Conservation (phyloP, 37 sponge, comb jelly and placozoan genomes). For the Amphimedon queenslandica region DNA sequence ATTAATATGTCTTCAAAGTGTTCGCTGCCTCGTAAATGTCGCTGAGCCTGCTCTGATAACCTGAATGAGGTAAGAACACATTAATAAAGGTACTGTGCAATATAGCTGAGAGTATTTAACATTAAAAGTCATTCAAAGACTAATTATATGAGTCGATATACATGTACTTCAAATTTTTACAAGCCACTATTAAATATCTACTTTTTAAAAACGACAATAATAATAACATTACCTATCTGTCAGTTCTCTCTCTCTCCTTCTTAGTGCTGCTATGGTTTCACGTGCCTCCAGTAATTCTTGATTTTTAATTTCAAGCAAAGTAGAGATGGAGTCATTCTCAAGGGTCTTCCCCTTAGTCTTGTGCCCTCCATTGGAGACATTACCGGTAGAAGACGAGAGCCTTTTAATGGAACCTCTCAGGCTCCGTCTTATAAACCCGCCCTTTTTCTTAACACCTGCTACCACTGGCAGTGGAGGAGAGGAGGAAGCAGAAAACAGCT, state of each 20-base stretch:
- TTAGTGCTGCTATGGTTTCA: conserved; percentile 38
- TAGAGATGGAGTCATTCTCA: conserved; percentile 26
- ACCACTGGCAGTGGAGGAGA: conserved; percentile 20
- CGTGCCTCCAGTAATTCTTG: conserved; percentile 21
- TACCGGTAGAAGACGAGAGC: conserved; percentile 5
- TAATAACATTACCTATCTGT: conserved; percentile 73
- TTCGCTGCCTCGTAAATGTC: conserved; percentile 59
- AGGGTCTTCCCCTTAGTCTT: neutral
- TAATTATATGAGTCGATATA: neutral
- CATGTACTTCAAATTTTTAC: too few species aligned
- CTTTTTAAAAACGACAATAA: too few species aligned
- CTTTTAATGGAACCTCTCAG: neutral
- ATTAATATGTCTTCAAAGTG: conserved; percentile 72
- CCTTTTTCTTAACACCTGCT: conserved; percentile 48
- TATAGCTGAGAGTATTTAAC: too few species aligned
- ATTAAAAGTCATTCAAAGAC: too few species aligned
- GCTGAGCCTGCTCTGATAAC: conserved; percentile 75
- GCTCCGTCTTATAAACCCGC: conserved; percentile 2
- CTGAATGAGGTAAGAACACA: conserved; percentile 9
- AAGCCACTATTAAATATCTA: too few species aligned
- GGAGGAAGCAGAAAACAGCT: conserved; percentile 9
- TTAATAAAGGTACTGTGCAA: too few species aligned
- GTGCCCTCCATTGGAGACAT: conserved; percentile 1
- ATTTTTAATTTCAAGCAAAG: conserved; percentile 17
- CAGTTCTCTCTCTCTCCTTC: conserved; percentile 57